Base-by-base conservation (phyloP, 2,888 invertebrate genomes). In the Cactoblastis cactorum region DNA sequence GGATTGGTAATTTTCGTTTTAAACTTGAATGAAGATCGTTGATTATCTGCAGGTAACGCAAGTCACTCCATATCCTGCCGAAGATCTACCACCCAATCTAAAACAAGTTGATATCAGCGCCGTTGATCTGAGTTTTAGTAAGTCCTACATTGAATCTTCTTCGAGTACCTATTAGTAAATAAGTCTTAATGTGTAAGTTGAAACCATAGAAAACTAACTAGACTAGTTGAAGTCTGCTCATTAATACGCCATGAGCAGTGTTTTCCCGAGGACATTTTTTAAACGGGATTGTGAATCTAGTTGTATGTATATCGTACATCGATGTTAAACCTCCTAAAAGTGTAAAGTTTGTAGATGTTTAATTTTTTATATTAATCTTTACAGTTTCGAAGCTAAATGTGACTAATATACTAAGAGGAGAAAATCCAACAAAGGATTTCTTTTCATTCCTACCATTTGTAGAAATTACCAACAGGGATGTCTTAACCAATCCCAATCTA, bases 121-220 rank as follows among this genome's bases (percentile, higher is more conserved):
- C 90, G 1, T 89, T 86, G 89, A 90, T 34, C n/a, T 34, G 11
- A 11, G 11, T 24, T 24, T 24, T 24, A 8, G n/a, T n/a, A n/a
- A n/a, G n/a, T n/a, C n/a, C n/a, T n/a, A n/a, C n/a, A n/a, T n/a
- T n/a, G n/a, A n/a, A n/a, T n/a, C n/a, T n/a, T n/a, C n/a, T n/a
- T n/a, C 24, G 4, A 24, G 24, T 24, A 24, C 8, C 4, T 24
- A 24, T 24, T 24, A 24, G 24, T 24, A 24, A 8, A 24, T 24
- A 24, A n/a, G n/a, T n/a, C 8, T 24, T 24, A 24, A 24, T 24
- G 8, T 24, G 8, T 24, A 24, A 8, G 32, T 32, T 32, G 32
- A n/a, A n/a, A n/a, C n/a, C n/a, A n/a, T n/a, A n/a, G n/a, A n/a
- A n/a, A n/a, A n/a, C n/a, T n/a, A n/a, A n/a, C n/a, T n/a, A n/a